Conservation (phyloP, 2,797 vertebrate genomes). For the Microctenopoma stevenorrisi region DNA sequence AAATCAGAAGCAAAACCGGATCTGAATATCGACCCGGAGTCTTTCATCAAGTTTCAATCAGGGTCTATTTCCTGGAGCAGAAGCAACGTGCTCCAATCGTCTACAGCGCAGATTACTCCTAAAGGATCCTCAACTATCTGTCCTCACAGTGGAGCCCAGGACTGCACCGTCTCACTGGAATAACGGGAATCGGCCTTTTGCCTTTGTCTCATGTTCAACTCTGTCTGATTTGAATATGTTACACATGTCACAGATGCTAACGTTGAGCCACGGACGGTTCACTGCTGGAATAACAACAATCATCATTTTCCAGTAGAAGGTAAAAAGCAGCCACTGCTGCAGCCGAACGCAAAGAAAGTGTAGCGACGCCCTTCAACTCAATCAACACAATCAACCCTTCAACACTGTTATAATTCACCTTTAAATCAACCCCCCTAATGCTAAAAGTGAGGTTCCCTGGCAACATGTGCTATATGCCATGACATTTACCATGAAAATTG, state of each 20-base stretch:
- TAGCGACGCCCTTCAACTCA: conserved; percentile 63
- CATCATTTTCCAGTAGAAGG: too few relatives aligned
- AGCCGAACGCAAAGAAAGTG: conserved; percentile 27
- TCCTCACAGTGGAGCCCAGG: not conserved
- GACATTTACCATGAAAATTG: conserved; percentile 86
- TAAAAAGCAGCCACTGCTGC: too few relatives aligned
- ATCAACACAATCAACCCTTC: conserved; percentile 43
- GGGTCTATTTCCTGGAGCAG: conserved; percentile 11
- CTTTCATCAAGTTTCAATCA: conserved; percentile 52
- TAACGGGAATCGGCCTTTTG: not conserved
- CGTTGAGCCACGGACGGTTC: too few relatives aligned
- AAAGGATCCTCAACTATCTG: not conserved
- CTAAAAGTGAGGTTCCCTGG: conserved; percentile 75
- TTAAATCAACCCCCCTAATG: conserved; percentile 68
- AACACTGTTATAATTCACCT: conserved; percentile 81
- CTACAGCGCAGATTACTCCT: not conserved
- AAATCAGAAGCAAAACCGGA: conserved; percentile 21
- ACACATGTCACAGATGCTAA: too few relatives aligned
- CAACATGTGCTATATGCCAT: conserved; percentile 79
- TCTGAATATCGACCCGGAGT: conserved; percentile 30
- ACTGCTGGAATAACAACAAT: too few relatives aligned
- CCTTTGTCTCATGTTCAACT: too few relatives aligned
- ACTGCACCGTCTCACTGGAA: conserved; percentile 18
- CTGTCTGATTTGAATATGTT: too few relatives aligned
- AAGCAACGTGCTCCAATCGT: conserved; percentile 4